Base-by-base conservation (phyloP, 2,888 invertebrate genomes). In the Cantharis flavilabris region DNA sequence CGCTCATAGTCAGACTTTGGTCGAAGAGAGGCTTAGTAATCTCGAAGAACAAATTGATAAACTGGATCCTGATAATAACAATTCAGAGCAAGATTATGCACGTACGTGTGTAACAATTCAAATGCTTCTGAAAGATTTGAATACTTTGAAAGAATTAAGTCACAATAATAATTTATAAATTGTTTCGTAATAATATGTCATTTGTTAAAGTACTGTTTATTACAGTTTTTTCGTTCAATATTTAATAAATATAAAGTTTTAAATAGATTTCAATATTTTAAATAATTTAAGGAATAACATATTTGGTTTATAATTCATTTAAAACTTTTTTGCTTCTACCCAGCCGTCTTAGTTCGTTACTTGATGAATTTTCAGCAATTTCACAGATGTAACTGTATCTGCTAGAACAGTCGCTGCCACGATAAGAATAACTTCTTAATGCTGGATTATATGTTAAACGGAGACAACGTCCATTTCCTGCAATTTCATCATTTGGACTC, bases 41-140 rank as follows among this genome's bases (percentile, higher is more conserved):
- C 92, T 96, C 72, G 96, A 96, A 88, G 91, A 92, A 10, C 93
- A 95, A 87, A 92, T 96, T 78, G 92, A 92, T 82, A 90, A 91
- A 13, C 90, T 75, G 16, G 71, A 77, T 26, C 75, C 73, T 62
- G 78, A 91, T n/a, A 92, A 92, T 79, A 89, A 90, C 79, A 90
- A 92, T 81, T 90, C 90, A 78, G 91, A 91, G 28, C 84, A 90
- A 88, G 90, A 91, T 81, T 91, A 91, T 83, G 92, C 93, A 18
- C 92, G 92, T 82, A 92, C 92, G 7, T 93, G 93, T 83, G 93
- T 95, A 85, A 94, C 95, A 0, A 88, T 96, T 71, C 93, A 93
- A 84, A 92, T 95, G 91, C 88, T 95, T 75, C 89, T 95, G 82
- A 90, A 93, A 74, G 96, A 96, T 86, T 89, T 96, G 30, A 91